Evolutionary conservation across 2,888 invertebrate genomes (phyloP), one percentile per base, ranked within the genome.

Genomic region (Cataglyphis altisquamis): DNA sequence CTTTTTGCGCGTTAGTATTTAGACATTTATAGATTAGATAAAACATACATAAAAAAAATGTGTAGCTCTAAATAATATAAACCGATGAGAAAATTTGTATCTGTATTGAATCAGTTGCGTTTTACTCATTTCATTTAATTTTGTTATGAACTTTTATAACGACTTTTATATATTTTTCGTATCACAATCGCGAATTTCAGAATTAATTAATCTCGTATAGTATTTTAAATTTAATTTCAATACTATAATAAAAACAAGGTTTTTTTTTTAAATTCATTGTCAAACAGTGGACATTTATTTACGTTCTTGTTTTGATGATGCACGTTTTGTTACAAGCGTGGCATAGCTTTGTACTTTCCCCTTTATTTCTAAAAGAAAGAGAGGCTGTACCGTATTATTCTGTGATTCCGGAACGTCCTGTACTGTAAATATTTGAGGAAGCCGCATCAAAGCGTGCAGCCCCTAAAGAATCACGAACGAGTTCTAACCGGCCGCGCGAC

Each of bases 351-450:
- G 45, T 25, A 70, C 70, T 60, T 60, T 32, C 32, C 52, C 52
- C 45, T 72, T 77, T 25, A 68, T 57, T 77, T 80, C 45, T 80
- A 80, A 80, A 52, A 52, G 52, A 52, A 52, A 52, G n/a, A 80
- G 78, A 72, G 72, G 36, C 72, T 80, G 36, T 25, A 80, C 72
- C 72, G 60, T 80, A 80, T 80, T 80, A 80, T 80, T 80, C 72
- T 72, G 72, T 72, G 60, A 80, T 80, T 80, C 78, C 78, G 78
- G 45, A 78, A 60, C 78, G 78, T 78, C 72, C 45, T 80, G 78
- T 72, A 80, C 60, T 72, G 78, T 80, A 80, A 80, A 80, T 80
- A 80, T 80, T 80, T 80, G 78, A 80, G 78, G 78, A 80, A 80
- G 78, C 72, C 72, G 78, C 60, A 80, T 80, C 21, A 80, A 80